Percentiles rank a stretch among this genome's conserved stretches.
phyloP scores from a whole-genome alignment of 2,113 vertebrate species.

The Tachuris rubrigastra region DNA sequence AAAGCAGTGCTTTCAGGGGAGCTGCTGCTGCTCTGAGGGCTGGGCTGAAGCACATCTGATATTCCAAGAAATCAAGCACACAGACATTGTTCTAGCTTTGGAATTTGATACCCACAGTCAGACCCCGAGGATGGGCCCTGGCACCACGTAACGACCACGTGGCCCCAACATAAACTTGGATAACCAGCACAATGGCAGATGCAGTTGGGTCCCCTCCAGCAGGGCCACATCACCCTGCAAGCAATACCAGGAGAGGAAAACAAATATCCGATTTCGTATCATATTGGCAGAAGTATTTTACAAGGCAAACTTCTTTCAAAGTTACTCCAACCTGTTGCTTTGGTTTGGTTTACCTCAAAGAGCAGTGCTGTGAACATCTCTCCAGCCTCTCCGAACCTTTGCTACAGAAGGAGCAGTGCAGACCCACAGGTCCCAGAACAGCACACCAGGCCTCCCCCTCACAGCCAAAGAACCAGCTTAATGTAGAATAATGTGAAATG shows the following conservation, averaged over 20 bases:
- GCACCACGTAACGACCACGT: no score
- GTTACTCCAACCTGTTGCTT: not conserved
- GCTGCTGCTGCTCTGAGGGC: not conserved
- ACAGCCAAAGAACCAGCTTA: not conserved
- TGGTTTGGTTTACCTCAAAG: not conserved
- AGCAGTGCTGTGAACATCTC: not conserved
- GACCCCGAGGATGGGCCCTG: accelerated
- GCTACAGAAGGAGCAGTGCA: not conserved
- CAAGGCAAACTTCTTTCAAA: not conserved
- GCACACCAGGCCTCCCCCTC: not conserved
- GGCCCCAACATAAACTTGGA: accelerated
- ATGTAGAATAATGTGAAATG: not conserved
- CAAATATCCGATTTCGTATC: not conserved
- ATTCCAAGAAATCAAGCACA: not conserved
- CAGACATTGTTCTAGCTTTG: not conserved
- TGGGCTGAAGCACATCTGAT: not conserved
- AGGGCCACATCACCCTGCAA: not conserved
- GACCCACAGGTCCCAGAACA: not conserved
- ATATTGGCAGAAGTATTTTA: not conserved
- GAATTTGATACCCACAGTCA: not conserved
- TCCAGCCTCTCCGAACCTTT: not conserved
- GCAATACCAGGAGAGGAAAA: not conserved
- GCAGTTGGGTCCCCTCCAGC: not conserved
- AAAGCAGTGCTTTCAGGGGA: not conserved
- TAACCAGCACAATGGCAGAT: not conserved